Evolutionary conservation across 1,140 invertebrate species (phyloP).

Genomic region (Riptortus pedestris): DNA sequence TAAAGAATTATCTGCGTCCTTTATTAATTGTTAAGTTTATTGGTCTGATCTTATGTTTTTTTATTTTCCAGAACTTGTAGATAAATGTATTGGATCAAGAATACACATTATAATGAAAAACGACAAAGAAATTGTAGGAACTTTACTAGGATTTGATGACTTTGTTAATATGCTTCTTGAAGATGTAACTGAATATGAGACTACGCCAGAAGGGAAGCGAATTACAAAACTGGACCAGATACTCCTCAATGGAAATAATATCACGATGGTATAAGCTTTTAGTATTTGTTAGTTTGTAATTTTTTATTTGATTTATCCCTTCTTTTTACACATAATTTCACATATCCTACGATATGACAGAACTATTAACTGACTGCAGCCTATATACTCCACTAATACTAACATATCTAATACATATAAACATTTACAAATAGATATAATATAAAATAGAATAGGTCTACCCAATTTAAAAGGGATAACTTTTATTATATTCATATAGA

Average conservation of each 20-base stretch:
- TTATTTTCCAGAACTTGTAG: slow-evolving; percentile 76
- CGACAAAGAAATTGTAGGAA: slow-evolving; percentile 98
- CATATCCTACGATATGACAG: no score
- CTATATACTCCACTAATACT: no score
- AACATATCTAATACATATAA: no score
- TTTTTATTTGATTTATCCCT: background rate
- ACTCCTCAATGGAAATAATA: slow-evolving; percentile 97
- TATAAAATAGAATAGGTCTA: no score
- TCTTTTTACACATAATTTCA: slow-evolving; percentile 1
- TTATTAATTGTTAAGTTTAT: slow-evolving; percentile 8
- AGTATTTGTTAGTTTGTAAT: slow-evolving; percentile 2
- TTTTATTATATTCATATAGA: no score
- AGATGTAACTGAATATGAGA: slow-evolving; percentile 90
- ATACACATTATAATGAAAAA: slow-evolving; percentile 99
- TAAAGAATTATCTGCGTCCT: no score
- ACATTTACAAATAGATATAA: slow-evolving; percentile 1
- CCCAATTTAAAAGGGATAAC: no score
- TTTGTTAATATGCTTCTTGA: slow-evolving; percentile 96
- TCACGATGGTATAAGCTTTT: slow-evolving; percentile 72
- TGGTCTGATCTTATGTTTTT: slow-evolving; percentile 21
- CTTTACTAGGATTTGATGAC: slow-evolving; percentile 94
- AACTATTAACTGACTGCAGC: no score
- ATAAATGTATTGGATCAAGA: slow-evolving; percentile 97
- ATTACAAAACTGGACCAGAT: slow-evolving; percentile 97
- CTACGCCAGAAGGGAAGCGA: slow-evolving; percentile 87